Evolutionary conservation across 2,113 vertebrate genomes (phyloP), one percentile per base, ranked within the genome.

Genomic region (Australoheros scitulus): DNA sequence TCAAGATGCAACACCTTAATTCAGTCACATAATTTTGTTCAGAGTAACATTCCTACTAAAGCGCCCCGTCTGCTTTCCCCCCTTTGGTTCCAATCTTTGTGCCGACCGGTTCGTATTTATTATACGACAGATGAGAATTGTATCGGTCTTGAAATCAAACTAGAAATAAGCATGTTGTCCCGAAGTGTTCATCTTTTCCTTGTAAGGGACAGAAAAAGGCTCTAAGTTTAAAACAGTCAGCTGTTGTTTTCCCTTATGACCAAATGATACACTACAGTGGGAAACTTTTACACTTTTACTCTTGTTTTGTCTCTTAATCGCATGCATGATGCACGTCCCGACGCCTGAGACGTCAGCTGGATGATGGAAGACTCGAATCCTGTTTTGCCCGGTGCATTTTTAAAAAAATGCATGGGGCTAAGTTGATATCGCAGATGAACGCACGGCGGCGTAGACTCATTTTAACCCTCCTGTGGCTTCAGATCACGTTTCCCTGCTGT

Each of bases 401-500:
- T 76, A 84, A 63, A 17, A 10, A 70, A 60, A 55, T 57, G 72
- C 81, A 74, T 76, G 32, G 60, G 64, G 34, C 36, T 80, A 11
- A 83, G 60, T 70, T 56, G 57, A 77, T n/a, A 58, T 82, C 61
- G 50, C 6, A 64, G 78, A 76, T 57, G 36, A 72, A 80, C 29
- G 82, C 13, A 61, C 1, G 56, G 9, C 38, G 58, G 76, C 61
- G 57, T 85, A 60, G 84, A 76, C n/a, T 87, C 80, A 15, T 89
- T 84, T 86, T 70, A 82, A 77, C 72, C 65, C 59, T 75, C 55
- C 72, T 83, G 83, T 92, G 88, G 87, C 84, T 90, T 88, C 83
- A 81, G 43, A 77, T 64, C 63, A 47, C 90, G 70, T 87, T 90
- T 90, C 90, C 77, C 88, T 92, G 86, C 88, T 93, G 91, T 89